Base-by-base conservation (phyloP, 2,888 invertebrate genomes). In the Mythimna vitellina region DNA sequence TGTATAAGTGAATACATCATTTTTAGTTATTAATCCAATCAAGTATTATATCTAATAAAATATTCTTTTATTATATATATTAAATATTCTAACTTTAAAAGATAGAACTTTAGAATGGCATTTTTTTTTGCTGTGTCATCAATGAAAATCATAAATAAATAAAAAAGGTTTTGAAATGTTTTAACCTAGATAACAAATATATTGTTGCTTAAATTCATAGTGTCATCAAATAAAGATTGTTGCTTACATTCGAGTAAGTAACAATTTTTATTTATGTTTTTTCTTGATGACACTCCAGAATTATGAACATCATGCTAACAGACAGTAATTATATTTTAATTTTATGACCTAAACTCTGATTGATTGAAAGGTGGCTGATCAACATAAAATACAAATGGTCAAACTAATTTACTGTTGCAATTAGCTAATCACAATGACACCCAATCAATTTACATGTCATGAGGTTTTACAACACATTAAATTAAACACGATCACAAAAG, bases 241-340 rank as follows among this genome's bases (percentile, higher is more conserved):
- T 35, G 35, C 8, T 35, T 35, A 35, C 1, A 35, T 32, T 32
- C 7, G 46, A 70, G 70, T 77, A 70, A 60, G 38, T 51, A 70
- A 70, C 38, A 54, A 32, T 60, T 14, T 35, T 32, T 35, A 57
- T 42, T 58, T 51, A 35, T 29, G 46, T 14, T 51, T 38, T 70
- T 29, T 22, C 25, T 35, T 60, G 25, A 60, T 70, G 53, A 38
- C 17, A 38, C 12, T 78, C 60, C 53, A 56, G 60, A 32, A 60
- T 76, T 12, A 5, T 58, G 22, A 58, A 46, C 14, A 54, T 10
- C 9, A 76, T 42, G n/a, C 51, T 38, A 32, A 22, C 20, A 42
- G 14, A 25, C n/a, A 42, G 3, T 76, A 57, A 25, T n/a, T n/a
- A n/a, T 65, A 6, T 22, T 29, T n/a, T 35, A 53, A 35, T 29